phyloP scores from a whole-genome alignment of 2,888 invertebrate genomes.

The Ochropleura leucogaster region DNA sequence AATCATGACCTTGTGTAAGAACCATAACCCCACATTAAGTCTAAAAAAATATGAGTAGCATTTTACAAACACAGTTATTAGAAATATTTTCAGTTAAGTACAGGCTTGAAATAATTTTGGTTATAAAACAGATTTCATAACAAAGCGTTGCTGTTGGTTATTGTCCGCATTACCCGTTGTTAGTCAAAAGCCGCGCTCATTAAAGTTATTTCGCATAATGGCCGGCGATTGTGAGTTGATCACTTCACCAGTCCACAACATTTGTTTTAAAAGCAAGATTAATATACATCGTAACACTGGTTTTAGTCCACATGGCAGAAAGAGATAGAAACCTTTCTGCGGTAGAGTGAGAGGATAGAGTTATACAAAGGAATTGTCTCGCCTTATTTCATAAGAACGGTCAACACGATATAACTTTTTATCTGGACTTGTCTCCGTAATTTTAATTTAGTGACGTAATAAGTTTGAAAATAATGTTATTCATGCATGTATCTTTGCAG shows the following conservation, averaged over 20 bases:
- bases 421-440: constrained; percentile 31
- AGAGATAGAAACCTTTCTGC: constrained; percentile 17
- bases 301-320: constrained; percentile 16
- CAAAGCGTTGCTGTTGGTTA: constrained; percentile 27
- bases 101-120: constrained; percentile 16
- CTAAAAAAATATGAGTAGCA: neutral
- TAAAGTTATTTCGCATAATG: constrained; percentile 56
- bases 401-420: constrained; percentile 47
- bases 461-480: constrained; percentile 6
- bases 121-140: constrained; percentile 18
- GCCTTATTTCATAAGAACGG: constrained; percentile 53
- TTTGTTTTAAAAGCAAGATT: constrained; percentile 65
- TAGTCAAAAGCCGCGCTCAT: constrained; percentile 56
- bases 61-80: neutral
- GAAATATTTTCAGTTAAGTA: neutral
- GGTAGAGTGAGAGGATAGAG: constrained; percentile 18
- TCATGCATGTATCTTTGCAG: constrained; percentile 9
- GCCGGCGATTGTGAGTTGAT: constrained; percentile 58
- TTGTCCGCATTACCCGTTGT: constrained; percentile 42
- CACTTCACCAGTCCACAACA: constrained; percentile 59
- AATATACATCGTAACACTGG: constrained; percentile 51
- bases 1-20: neutral
- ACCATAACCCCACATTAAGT: neutral
- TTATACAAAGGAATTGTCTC: constrained; percentile 30
- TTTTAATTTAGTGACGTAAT: constrained; percentile 45